A percentile compares a stretch with the other conserved stretches of the same genome.
phyloP scores from a whole-genome alignment of 2,797 vertebrate species.

The Paedocypris micromegethes region DNA sequence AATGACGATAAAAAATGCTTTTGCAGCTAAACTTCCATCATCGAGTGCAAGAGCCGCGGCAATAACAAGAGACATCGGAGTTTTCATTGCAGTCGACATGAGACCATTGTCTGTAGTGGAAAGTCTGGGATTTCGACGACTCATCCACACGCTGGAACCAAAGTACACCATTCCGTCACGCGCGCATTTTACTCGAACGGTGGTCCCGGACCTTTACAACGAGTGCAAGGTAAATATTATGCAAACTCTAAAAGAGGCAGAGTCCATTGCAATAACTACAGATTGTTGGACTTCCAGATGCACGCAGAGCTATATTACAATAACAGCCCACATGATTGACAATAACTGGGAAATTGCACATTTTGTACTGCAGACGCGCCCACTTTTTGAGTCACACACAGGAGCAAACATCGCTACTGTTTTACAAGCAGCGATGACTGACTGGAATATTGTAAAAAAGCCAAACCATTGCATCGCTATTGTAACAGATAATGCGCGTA shows the following conservation, averaged over 20 bases:
- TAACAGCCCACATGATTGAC: constrained; percentile 13
- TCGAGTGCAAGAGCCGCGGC: background rate
- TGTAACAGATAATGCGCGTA: constrained; percentile 23
- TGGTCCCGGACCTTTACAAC: constrained; percentile 24
- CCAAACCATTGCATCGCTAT: constrained; percentile 17
- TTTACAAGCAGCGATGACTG: constrained; percentile 15
- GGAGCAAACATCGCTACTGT: constrained; percentile 7
- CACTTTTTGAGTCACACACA: constrained; percentile 25
- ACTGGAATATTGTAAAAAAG: constrained; percentile 22
- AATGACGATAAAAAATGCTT: no score
- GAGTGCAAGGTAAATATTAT: constrained; percentile 21
- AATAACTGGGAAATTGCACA: constrained; percentile 15
- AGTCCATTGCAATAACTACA: constrained; percentile 5
- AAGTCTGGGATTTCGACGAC: constrained; percentile 11
- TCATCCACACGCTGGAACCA: constrained; percentile 21
- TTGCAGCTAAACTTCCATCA: no score
- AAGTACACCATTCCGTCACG: constrained; percentile 16
- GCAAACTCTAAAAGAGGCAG: constrained; percentile 19
- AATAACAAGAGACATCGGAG: constrained; percentile 18
- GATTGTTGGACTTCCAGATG: constrained; percentile 18
- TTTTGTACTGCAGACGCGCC: constrained; percentile 19
- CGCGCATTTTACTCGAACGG: constrained; percentile 10
- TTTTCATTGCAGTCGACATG: constrained; percentile 19
- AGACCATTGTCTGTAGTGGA: constrained; percentile 27
- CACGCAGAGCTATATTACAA: constrained; percentile 23